phyloP scores from a whole-genome alignment of 1,140 invertebrate genomes.

The Camponotus pennsylvanicus region DNA sequence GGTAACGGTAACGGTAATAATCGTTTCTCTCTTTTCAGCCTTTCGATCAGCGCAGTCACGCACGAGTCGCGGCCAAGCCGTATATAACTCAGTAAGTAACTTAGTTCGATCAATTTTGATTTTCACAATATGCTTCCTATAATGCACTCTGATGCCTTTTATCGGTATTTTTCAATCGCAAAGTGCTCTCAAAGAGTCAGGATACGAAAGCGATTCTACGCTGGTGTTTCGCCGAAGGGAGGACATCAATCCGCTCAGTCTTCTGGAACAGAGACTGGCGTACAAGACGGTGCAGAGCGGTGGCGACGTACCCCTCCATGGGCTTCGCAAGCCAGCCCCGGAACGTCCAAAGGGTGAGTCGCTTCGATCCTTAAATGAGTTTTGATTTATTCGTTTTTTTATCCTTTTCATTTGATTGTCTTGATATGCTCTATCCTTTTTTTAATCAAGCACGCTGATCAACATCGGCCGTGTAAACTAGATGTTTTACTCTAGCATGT shows the following conservation, averaged over 20 bases:
- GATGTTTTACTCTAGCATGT: conserved; percentile 39
- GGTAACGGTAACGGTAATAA: neutral
- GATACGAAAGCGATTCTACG: conserved; percentile 96
- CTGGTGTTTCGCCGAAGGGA: conserved; percentile 92
- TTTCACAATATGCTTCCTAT: neutral
- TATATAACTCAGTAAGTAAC: conserved; percentile 91
- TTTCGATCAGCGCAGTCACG: conserved; percentile 83
- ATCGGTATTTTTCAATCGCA: conserved; percentile 50
- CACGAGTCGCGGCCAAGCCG: conserved; percentile 86
- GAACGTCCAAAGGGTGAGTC: conserved; percentile 93
- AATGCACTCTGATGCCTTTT: no score
- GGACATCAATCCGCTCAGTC: conserved; percentile 90
- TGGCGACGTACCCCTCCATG: conserved; percentile 96
- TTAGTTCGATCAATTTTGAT: no score
- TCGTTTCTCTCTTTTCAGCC: conserved; percentile 79
- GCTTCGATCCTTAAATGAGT: neutral
- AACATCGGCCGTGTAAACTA: conserved; percentile 26
- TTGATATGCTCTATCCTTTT: conserved; percentile 4
- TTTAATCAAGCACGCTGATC: conserved; percentile 45
- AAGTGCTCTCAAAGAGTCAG: conserved; percentile 94
- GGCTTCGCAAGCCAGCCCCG: conserved; percentile 94
- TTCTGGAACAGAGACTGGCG: conserved; percentile 92
- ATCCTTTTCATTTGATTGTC: neutral
- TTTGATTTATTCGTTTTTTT: neutral
- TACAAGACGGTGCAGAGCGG: conserved; percentile 96